Evolutionary conservation across 2,888 invertebrate genomes (phyloP).

Genomic region (Alloplasta piceator): DNA sequence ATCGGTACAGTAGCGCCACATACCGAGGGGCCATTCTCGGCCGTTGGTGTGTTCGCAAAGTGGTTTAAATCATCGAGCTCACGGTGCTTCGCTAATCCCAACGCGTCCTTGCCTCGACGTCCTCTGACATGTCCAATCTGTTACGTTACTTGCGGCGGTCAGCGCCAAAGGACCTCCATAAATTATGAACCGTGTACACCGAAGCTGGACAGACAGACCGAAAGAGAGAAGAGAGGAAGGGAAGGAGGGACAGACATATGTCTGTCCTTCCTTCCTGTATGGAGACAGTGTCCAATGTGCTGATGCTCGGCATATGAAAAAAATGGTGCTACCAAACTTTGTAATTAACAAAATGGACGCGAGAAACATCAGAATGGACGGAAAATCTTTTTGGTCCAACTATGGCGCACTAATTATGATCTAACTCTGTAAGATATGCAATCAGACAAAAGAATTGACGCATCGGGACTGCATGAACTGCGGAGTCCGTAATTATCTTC

Average conservation of each 20-base stretch:
- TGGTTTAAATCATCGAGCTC: constrained; percentile 69
- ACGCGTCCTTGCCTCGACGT: constrained; percentile 67
- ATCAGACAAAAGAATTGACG: not conserved
- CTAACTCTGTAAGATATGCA: not conserved
- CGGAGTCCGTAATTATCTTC: constrained; percentile 38
- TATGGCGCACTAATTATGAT: not conserved
- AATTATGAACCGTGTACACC: constrained; percentile 64
- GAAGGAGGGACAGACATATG: not conserved
- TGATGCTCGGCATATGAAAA: not conserved
- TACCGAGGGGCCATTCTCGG: constrained; percentile 22
- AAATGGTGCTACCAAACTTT: not conserved
- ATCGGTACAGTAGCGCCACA: constrained; percentile 6
- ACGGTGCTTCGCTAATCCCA: constrained; percentile 66
- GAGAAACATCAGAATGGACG: not conserved
- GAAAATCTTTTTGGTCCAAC: not conserved
- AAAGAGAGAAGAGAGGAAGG: constrained; percentile 19
- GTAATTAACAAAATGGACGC: not conserved
- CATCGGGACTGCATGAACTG: not conserved
- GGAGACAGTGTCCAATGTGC: constrained; percentile 19
- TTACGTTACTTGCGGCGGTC: constrained; percentile 68
- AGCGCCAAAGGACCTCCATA: constrained; percentile 65
- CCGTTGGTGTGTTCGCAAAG: constrained; percentile 48
- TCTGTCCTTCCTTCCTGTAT: no score
- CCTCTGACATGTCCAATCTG: constrained; percentile 68
- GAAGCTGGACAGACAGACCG: constrained; percentile 25